These are phyloP conservation scores for Amitus sp. DNA, from an alignment of 2,888 invertebrate genomes.

Conservation along the genomic window DNA sequence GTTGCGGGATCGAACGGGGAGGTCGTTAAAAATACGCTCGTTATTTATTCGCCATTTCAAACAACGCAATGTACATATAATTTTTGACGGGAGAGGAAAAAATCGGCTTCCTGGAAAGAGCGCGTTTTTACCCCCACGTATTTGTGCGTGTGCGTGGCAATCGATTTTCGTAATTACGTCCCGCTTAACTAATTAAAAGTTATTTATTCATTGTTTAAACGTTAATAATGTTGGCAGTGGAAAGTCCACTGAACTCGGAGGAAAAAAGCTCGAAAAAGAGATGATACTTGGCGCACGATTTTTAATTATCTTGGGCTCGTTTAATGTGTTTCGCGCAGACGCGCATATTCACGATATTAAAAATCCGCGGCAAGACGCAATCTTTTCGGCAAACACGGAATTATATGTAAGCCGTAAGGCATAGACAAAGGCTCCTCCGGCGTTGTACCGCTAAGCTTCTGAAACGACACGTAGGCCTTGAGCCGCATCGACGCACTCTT, in stretches of 20 bases:
- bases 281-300: slow-evolving; percentile 42
- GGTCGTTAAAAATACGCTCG: slow-evolving; percentile 21
- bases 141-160: slow-evolving; percentile 37
- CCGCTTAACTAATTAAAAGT: slow-evolving; percentile 40
- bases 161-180: slow-evolving; percentile 41
- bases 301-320: slow-evolving; percentile 64
- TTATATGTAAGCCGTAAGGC: slow-evolving; percentile 74
- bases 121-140: slow-evolving; percentile 34
- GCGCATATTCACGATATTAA: slow-evolving; percentile 56
- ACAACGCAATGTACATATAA: slow-evolving; percentile 41
- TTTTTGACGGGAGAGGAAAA: slow-evolving; percentile 37
- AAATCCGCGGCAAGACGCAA: slow-evolving; percentile 55
- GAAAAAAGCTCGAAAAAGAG: not conserved
- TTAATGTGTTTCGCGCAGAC: slow-evolving; percentile 65
- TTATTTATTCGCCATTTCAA: slow-evolving; percentile 38
- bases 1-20: not conserved
- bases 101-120: slow-evolving; percentile 31
- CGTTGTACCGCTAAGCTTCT: slow-evolving; percentile 50
- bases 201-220: slow-evolving; percentile 39
- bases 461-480: slow-evolving; percentile 58
- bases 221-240: slow-evolving; percentile 24
- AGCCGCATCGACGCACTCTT: slow-evolving; percentile 57
- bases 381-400: slow-evolving; percentile 73
- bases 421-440: slow-evolving; percentile 60
- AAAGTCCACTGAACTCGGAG: slow-evolving; percentile 10